phyloP scores from a whole-genome alignment of 35 echinoderm and acorn worm genomes.

The Stichopus chloronotus region DNA sequence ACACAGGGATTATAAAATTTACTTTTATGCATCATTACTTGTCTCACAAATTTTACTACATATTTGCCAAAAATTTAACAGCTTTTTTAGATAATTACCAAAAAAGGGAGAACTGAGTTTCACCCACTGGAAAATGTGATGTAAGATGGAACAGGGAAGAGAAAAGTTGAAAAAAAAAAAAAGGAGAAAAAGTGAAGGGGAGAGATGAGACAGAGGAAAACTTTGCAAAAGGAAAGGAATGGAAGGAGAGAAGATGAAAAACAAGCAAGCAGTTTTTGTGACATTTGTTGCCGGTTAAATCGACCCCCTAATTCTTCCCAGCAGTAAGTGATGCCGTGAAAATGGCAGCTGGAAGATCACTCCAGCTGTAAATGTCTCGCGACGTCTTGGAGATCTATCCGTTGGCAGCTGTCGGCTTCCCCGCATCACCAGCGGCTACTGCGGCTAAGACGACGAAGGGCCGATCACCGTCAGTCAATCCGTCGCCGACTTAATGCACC shows the following conservation, averaged over 20 bases:
- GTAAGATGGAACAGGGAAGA: background rate
- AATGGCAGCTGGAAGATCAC: background rate
- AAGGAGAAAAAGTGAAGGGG: background rate
- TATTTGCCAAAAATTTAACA: constrained; percentile 58
- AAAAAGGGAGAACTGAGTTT: background rate
- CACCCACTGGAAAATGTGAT: background rate
- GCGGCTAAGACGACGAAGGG: background rate
- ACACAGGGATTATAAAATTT: constrained; percentile 19
- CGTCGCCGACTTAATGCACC: background rate
- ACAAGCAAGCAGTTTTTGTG: constrained; percentile 2
- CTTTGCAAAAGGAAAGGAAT: background rate
- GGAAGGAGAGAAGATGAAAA: constrained; percentile 2
- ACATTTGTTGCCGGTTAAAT: constrained; percentile 48
- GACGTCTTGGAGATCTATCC: background rate
- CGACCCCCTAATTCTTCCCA: constrained; percentile 11
- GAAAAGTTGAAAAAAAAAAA: background rate
- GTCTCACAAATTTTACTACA: constrained; percentile 42
- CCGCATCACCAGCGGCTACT: background rate
- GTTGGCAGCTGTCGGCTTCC: background rate
- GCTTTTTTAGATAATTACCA: constrained; percentile 56
- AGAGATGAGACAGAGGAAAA: background rate
- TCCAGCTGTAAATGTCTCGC: constrained; percentile 43
- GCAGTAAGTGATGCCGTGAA: background rate
- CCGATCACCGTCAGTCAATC: constrained; percentile 22
- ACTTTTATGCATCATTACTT: constrained; percentile 9